Evolutionary conservation across 2,888 invertebrate species (phyloP), one percentile per base, ranked within the genome.

Genomic region (Troides aeacus): DNA sequence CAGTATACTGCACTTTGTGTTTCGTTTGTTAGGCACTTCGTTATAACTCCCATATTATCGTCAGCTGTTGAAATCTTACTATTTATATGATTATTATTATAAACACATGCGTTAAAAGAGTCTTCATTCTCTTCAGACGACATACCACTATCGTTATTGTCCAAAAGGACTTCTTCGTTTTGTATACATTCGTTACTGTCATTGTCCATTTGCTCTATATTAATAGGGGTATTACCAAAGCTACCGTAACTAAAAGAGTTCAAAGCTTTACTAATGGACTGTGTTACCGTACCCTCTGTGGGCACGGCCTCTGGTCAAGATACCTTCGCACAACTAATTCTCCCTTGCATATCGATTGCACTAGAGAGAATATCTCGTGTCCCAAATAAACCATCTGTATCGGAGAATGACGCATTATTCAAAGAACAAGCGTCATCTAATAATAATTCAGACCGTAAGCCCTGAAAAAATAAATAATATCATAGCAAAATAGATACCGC

Each of bases 251-350:
- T 80, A 62, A 76, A 78, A 56, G 82, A 79, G 71, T 78, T 81
- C 62, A 81, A 78, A 62, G 81, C 75, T 76, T 75, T 81, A 74
- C 75, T 74, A 70, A 76, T 78, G 69, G 77, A 73, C 67, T 75
- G 76, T 58, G 75, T 79, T 70, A 74, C 76, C 86, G 91, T 89
- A 90, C 90, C 90, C 83, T 63, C 5, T 0, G 69, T n/a, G 82
- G 90, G 90, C 92, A 90, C 91, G 87, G 90, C 90, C 86, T 86
- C 90, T 74, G 87, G 92, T 92, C 92, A 92, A 77, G 92, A 92
- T 71, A 81, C 73, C 75, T 87, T 89, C n/a, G 75, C 80, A 63
- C 81, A 79, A 36, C 72, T 79, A 30, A 86, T 81, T 73, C 72
- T 86, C 74, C 85, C 86, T 84, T 88, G 89, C 90, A 90, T 91